Evolutionary conservation across 2,888 invertebrate species (phyloP).

Genomic region (Hyposoter didymator): DNA sequence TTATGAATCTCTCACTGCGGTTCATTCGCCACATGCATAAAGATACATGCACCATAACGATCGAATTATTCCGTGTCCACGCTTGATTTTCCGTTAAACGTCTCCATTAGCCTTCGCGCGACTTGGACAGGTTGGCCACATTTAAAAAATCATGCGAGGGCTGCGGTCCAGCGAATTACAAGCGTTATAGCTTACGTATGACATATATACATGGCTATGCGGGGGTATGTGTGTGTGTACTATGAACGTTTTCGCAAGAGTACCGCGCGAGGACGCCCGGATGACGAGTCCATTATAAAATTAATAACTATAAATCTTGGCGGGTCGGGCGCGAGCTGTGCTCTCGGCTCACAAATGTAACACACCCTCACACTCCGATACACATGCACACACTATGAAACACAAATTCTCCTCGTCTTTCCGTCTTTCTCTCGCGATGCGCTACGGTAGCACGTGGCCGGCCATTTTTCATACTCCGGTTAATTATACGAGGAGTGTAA

Average conservation of each 20-base stretch:
- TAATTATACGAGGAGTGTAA: conserved; percentile 80
- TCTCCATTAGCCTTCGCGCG: conserved; percentile 66
- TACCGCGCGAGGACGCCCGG: conserved; percentile 66
- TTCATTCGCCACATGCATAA: conserved; percentile 32
- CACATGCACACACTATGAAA: conserved; percentile 23
- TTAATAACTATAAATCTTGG: conserved; percentile 82
- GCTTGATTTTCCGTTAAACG: conserved; percentile 71
- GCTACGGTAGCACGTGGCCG: conserved; percentile 80
- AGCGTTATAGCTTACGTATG: conserved; percentile 38
- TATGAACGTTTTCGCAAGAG: conserved; percentile 63
- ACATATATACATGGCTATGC: neutral
- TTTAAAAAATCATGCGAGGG: conserved; percentile 63
- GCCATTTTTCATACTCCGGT: conserved; percentile 80
- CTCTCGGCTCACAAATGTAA: conserved; percentile 59
- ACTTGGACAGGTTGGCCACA: conserved; percentile 44
- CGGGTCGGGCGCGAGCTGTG: conserved; percentile 67
- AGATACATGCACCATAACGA: conserved; percentile 43
- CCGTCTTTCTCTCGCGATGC: conserved; percentile 55
- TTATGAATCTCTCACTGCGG: conserved; percentile 52
- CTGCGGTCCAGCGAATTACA: conserved; percentile 51
- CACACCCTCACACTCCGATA: conserved; percentile 33
- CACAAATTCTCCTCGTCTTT: conserved; percentile 25
- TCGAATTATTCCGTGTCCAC: conserved; percentile 64
- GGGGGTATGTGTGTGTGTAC: neutral
- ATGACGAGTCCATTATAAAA: conserved; percentile 82